Percentiles rank a stretch among this genome's conserved stretches.
These are phyloP conservation scores for Caloenas nicobarica DNA, from an alignment of 2,113 vertebrate genomes.

Conservation along the genomic window DNA sequence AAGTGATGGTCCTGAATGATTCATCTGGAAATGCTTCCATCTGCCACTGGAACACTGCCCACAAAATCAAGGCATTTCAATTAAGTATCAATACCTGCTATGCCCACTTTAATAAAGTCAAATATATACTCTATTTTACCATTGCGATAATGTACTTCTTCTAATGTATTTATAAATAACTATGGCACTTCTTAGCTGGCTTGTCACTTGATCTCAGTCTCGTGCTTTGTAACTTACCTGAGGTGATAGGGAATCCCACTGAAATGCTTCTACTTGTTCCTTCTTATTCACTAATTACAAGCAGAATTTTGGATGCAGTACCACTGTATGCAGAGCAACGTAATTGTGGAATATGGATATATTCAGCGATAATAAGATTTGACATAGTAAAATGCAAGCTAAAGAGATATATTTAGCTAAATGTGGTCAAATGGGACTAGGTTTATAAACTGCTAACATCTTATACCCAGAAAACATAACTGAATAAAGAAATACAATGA, in stretches of 20 bases:
- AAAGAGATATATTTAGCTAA: background rate
- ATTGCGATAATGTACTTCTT: background rate
- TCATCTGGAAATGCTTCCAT: background rate
- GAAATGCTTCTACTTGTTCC: background rate
- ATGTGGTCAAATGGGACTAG: background rate
- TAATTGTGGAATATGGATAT: background rate
- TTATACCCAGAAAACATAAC: background rate
- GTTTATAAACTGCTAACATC: background rate
- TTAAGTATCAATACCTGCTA: background rate
- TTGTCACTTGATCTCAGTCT: background rate
- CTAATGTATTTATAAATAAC: background rate
- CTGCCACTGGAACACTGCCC: background rate
- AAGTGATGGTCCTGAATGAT: background rate
- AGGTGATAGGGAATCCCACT: background rate
- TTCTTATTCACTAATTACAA: background rate
- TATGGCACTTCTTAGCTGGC: background rate
- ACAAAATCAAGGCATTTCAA: background rate
- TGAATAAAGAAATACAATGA: background rate
- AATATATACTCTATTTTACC: background rate
- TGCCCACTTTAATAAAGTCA: background rate
- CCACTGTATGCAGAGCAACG: background rate
- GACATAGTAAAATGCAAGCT: background rate
- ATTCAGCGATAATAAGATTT: background rate
- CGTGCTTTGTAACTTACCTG: background rate
- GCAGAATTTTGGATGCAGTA: background rate